Percentiles rank a stretch among this genome's conserved stretches.
Evolutionary conservation across 1,140 invertebrate species (phyloP).

Genomic region (Scaptomyza hsui): DNA sequence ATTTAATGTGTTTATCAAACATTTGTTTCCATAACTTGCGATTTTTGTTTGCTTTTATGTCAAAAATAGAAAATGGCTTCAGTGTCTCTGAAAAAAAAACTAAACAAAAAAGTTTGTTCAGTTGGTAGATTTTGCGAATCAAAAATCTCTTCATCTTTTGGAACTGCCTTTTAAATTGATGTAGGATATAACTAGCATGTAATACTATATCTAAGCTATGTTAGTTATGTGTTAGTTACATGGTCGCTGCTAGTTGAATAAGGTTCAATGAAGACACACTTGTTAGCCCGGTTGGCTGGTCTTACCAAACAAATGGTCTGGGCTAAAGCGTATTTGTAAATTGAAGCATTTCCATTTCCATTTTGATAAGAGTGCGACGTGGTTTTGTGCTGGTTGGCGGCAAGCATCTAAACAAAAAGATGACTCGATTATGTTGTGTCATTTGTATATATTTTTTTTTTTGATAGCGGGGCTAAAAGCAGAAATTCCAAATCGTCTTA

Average conservation of each 20-base stretch:
- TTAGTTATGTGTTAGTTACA: background rate
- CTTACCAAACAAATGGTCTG: constrained; percentile 15
- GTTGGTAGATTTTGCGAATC: too few species aligned
- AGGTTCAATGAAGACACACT: constrained; percentile 17
- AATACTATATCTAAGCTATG: background rate
- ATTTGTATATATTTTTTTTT: constrained; percentile 73
- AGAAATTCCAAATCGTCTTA: constrained; percentile 59
- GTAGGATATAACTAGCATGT: too few species aligned
- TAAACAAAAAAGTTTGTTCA: too few species aligned
- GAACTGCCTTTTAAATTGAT: too few species aligned
- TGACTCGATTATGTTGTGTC: constrained; percentile 55
- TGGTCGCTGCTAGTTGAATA: background rate
- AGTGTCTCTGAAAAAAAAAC: too few species aligned
- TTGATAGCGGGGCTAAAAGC: constrained; percentile 63
- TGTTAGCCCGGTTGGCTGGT: background rate
- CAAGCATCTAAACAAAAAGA: constrained; percentile 39
- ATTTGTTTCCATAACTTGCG: too few species aligned
- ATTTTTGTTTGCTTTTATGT: too few species aligned
- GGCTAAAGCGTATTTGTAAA: constrained; percentile 31
- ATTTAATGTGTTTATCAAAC: too few species aligned
- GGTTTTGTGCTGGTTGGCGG: constrained; percentile 7
- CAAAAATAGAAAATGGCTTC: too few species aligned
- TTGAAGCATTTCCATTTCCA: constrained; percentile 59
- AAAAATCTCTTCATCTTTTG: too few species aligned
- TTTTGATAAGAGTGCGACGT: constrained; percentile 40